Percentiles rank a stretch among this genome's conserved stretches.
phyloP scores from a whole-genome alignment of 2,888 invertebrate species.

The Nephrotoma appendiculata region DNA sequence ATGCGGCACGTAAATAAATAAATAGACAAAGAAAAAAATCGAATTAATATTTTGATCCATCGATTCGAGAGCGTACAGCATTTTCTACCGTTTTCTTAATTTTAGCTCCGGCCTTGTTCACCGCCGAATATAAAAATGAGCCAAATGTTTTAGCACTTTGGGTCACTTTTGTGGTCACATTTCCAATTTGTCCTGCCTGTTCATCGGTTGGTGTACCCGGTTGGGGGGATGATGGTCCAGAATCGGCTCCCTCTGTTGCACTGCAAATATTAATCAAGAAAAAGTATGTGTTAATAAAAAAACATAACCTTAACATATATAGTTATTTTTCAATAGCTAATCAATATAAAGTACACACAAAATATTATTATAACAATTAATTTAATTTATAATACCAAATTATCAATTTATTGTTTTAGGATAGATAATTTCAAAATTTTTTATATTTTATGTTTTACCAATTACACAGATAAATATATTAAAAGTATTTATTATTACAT shows the following conservation, averaged over 20 bases:
- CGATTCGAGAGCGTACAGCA: conserved; percentile 46
- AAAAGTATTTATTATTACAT: background rate
- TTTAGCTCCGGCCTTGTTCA: conserved; percentile 92
- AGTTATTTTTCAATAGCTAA: background rate
- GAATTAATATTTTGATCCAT: conserved; percentile 17
- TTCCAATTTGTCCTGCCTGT: conserved; percentile 65
- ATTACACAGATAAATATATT: background rate
- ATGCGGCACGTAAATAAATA: background rate
- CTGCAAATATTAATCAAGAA: conserved; percentile 32
- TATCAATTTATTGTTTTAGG: background rate
- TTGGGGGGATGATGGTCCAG: conserved; percentile 63
- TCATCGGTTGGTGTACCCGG: conserved; percentile 66
- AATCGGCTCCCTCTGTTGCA: conserved; percentile 83
- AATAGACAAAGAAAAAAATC: conserved; percentile 1
- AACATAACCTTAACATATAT: background rate
- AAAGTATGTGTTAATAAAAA: background rate
- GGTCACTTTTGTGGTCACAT: conserved; percentile 80
- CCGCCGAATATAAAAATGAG: conserved; percentile 85
- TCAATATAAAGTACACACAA: background rate
- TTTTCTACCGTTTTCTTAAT: conserved; percentile 94
- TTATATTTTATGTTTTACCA: background rate
- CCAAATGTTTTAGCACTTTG: conserved; percentile 84
- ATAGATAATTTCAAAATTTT: background rate
- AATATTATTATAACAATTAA: background rate
- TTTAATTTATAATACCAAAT: background rate